Percentiles rank a stretch among this genome's conserved stretches.
phyloP scores from a whole-genome alignment of 2,888 invertebrate genomes.

The Tachina lurida region DNA sequence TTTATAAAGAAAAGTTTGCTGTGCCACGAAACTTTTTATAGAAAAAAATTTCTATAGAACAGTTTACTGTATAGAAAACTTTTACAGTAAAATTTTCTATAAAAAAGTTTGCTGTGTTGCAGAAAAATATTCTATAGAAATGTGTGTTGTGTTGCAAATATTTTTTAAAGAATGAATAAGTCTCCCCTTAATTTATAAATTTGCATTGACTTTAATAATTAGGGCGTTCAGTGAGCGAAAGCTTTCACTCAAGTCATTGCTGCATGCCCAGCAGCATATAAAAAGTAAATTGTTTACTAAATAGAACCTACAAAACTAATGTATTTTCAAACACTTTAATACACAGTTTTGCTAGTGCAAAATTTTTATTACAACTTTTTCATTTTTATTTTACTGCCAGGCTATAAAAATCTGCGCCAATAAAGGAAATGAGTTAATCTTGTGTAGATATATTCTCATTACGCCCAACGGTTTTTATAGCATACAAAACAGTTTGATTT shows the following conservation, averaged over 20 bases:
- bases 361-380: neutral
- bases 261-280: too few species aligned
- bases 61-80: too few species aligned
- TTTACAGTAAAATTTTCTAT: too few species aligned
- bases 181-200: too few species aligned
- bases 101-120: too few species aligned
- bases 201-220: neutral
- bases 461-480: neutral
- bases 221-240: neutral
- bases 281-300: neutral
- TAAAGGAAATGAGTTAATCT: constrained; percentile 39
- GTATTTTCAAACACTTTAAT: constrained; percentile 5
- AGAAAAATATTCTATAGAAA: too few species aligned
- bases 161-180: too few species aligned
- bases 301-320: neutral
- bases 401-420: constrained; percentile 2
- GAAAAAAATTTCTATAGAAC: too few species aligned
- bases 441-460: constrained; percentile 3
- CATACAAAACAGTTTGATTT: neutral
- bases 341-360: neutral
- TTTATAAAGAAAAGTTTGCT: too few species aligned
- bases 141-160: too few species aligned
- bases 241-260: neutral
- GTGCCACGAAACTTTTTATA: too few species aligned
- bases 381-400: neutral